Evolutionary conservation across 2,888 invertebrate genomes (phyloP).

Genomic region (Hydropsyche betteni): DNA sequence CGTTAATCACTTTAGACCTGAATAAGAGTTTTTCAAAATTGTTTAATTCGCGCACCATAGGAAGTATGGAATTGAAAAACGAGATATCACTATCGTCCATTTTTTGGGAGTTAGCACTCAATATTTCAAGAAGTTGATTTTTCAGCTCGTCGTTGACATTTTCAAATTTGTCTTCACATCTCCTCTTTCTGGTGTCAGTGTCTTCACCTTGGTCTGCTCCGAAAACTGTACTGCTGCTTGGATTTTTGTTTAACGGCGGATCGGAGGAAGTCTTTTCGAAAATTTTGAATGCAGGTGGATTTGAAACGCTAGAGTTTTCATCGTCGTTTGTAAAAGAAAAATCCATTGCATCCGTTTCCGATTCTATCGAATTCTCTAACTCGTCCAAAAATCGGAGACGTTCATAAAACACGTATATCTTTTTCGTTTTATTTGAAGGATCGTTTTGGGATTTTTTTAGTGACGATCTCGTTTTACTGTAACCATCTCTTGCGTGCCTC

Average conservation of each 20-base stretch:
- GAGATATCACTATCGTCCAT: background rate
- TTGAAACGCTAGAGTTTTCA: too few species aligned
- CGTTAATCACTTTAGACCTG: background rate
- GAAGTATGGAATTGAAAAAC: constrained; percentile 13
- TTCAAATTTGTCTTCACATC: background rate
- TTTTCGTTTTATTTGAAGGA: background rate
- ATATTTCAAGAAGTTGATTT: background rate
- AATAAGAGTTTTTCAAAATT: background rate
- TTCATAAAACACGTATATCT: background rate
- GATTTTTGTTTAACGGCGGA: too few species aligned
- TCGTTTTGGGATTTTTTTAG: background rate
- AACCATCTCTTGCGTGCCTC: background rate
- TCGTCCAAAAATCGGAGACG: background rate
- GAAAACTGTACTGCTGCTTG: too few species aligned
- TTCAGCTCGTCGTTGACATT: background rate
- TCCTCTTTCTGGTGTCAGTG: background rate
- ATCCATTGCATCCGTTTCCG: too few species aligned
- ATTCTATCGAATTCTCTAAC: too few species aligned
- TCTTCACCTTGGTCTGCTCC: too few species aligned
- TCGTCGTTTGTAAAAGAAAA: too few species aligned
- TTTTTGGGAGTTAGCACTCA: background rate
- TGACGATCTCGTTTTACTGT: background rate
- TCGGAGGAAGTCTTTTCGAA: too few species aligned
- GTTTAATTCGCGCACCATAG: constrained; percentile 4
- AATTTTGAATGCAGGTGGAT: too few species aligned